Evolutionary conservation across 2,113 vertebrate species (phyloP), one percentile per base, ranked within the genome.

Genomic region (Oryzias woworae): DNA sequence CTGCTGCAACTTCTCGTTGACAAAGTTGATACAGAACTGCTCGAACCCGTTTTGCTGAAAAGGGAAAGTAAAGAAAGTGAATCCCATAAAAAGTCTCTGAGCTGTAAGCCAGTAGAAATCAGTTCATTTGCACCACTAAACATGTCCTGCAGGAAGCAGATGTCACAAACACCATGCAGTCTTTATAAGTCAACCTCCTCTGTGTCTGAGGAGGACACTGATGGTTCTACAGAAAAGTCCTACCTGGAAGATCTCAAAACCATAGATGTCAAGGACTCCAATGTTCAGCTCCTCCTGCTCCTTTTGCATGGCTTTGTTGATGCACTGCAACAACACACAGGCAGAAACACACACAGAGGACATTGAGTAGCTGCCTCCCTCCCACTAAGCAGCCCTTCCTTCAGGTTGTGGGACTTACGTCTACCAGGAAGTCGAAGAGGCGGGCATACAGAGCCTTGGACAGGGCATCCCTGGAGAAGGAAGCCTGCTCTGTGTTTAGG

Each of bases 161-260:
- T 6, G 36, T 12, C 36, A 36, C 36, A 10, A 10, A 36, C 36
- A 36, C 7, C 36, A 36, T 36, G 36, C 8, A 36, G 10, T 10
- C 36, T 2, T 36, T 10, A 12, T 10, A 36, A 36, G 5, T 28
- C 5, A 28, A 28, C 36, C 36, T 10, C 2, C 31, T 36, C 36
- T 12, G 36, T 1, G 10, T 36, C 36, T 36, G 36, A 12, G 36
- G 10, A 36, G 10, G 36, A 36, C 26, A 42, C 7, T 57, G 17
- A 24, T 3, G 10, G 15, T 16, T 31, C 7, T 7, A 17, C 4
- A 24, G 3, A 8, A 10, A 10, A 28, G 57, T 31, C 13, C 0
- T 61, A 94, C 93, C 92, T 94, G 92, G 69, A 94, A 94, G 63
- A 94, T 94, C 85, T 94, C 93, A 14, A 94, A 94, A 61, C 93